Percentiles rank a stretch among this genome's conserved stretches.
phyloP scores from a whole-genome alignment of 2,113 vertebrate genomes.

The Gallinago jamesoni region DNA sequence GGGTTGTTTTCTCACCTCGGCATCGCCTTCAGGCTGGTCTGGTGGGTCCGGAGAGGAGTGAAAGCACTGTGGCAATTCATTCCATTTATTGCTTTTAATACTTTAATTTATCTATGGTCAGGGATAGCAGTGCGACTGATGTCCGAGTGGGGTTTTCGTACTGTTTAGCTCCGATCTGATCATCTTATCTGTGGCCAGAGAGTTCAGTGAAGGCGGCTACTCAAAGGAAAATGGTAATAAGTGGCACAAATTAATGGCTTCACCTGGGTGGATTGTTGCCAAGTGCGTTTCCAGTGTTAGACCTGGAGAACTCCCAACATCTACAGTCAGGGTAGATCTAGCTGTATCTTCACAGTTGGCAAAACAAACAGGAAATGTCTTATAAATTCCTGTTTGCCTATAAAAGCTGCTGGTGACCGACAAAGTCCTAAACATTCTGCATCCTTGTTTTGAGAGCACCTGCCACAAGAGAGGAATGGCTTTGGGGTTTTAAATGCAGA shows the following conservation, averaged over 20 bases:
- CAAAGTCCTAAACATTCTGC: not conserved
- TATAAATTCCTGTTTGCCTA: not conserved
- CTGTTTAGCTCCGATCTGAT: not conserved
- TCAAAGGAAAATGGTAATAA: not conserved
- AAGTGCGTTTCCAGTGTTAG: not conserved
- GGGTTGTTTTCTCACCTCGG: slow-evolving; percentile 4
- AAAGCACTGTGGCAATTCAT: slow-evolving; percentile 42
- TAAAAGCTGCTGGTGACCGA: not conserved
- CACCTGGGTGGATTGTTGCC: not conserved
- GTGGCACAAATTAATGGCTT: not conserved
- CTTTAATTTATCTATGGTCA: slow-evolving; percentile 2
- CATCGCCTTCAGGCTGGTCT: slow-evolving; percentile 32
- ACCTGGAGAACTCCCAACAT: not conserved
- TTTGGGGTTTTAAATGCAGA: not conserved
- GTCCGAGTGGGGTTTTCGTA: not conserved
- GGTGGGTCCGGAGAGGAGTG: slow-evolving; percentile 12
- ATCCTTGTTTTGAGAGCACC: not conserved
- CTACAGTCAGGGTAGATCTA: not conserved
- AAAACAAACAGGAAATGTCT: not conserved
- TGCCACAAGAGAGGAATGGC: not conserved
- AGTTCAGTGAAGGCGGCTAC: not conserved
- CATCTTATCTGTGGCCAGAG: not conserved
- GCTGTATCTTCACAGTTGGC: not conserved
- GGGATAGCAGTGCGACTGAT: not conserved
- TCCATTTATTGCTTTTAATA: not conserved